phyloP scores from a whole-genome alignment of 2,888 invertebrate genomes.

The Meandrusa payeni region DNA sequence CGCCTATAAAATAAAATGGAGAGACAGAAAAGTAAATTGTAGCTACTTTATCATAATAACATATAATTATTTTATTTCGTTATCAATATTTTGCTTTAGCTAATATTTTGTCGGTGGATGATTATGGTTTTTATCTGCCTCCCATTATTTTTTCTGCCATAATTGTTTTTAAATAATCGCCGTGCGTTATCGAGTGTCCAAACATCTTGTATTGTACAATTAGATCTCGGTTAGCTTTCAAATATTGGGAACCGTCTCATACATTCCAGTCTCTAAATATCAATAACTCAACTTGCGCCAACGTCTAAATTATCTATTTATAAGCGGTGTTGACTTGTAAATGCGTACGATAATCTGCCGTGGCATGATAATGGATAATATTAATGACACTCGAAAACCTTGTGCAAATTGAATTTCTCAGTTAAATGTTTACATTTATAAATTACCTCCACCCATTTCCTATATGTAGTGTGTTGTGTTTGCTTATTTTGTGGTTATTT shows the following conservation, averaged over 20 bases:
- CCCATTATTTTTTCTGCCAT: no score
- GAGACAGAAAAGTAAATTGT: no score
- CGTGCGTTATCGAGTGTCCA: no score
- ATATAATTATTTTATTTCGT: no score
- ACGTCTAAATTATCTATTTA: slow-evolving; percentile 38
- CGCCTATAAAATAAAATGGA: no score
- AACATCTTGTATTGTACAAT: no score
- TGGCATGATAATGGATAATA: slow-evolving; percentile 27
- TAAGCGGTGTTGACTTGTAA: slow-evolving; percentile 37
- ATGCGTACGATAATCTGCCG: slow-evolving; percentile 32
- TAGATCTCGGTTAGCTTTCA: slow-evolving; percentile 4
- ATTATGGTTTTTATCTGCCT: no score
- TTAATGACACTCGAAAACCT: slow-evolving; percentile 6
- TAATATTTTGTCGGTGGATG: no score
- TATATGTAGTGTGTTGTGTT: background rate
- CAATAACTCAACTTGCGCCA: slow-evolving; percentile 38
- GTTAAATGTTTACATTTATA: background rate
- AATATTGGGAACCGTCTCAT: slow-evolving; percentile 15
- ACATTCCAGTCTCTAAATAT: slow-evolving; percentile 35
- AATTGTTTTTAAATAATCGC: no score
- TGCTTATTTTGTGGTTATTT: no score
- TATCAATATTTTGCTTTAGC: no score
- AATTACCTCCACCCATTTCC: background rate
- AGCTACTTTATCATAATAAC: no score
- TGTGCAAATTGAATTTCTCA: slow-evolving; percentile 10